Evolutionary conservation across 92 coral and sea anemone genomes (phyloP).

Genomic region (Actinernus sp.): DNA sequence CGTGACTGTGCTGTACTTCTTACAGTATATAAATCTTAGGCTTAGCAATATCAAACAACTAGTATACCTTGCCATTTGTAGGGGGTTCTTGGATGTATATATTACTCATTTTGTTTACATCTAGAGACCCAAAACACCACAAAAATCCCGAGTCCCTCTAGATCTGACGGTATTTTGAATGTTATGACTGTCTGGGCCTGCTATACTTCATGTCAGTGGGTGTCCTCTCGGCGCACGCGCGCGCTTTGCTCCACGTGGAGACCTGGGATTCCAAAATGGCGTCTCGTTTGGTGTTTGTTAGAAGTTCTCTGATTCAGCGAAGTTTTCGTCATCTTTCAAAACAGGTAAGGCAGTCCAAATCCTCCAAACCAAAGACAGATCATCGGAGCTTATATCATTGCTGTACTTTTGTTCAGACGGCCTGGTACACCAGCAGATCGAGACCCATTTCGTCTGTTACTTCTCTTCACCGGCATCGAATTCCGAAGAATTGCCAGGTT

Average conservation of each 20-base stretch:
- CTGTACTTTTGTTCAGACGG: too few relatives aligned
- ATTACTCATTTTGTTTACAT: constrained; percentile 94
- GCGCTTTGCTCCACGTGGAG: constrained; percentile 50
- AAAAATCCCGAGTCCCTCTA: too few relatives aligned
- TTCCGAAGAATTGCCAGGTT: too few relatives aligned
- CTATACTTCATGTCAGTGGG: neutral
- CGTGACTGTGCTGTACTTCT: too few relatives aligned
- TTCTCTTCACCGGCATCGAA: too few relatives aligned
- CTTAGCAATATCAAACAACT: neutral
- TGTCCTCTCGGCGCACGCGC: constrained; percentile 74
- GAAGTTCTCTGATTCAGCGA: constrained; percentile 1
- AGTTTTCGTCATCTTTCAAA: neutral
- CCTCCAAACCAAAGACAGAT: too few relatives aligned
- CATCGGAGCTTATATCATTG: too few relatives aligned
- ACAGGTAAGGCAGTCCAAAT: constrained; percentile 16
- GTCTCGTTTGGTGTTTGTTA: constrained; percentile 44
- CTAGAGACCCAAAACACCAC: too few relatives aligned
- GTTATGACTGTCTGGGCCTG: neutral
- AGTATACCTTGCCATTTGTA: constrained; percentile 91
- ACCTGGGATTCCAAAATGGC: constrained; percentile 73
- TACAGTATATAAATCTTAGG: too few relatives aligned
- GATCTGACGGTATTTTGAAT: too few relatives aligned
- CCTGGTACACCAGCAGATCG: too few relatives aligned
- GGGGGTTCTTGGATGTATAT: constrained; percentile 99
- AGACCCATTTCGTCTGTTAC: too few relatives aligned